A percentile compares a stretch with the other conserved stretches of the same genome.
These are phyloP conservation scores for Turritopsis rubra DNA, from an alignment of 30 jellyfish, hydroid and myxozoan genomes.

Conservation along the genomic window DNA sequence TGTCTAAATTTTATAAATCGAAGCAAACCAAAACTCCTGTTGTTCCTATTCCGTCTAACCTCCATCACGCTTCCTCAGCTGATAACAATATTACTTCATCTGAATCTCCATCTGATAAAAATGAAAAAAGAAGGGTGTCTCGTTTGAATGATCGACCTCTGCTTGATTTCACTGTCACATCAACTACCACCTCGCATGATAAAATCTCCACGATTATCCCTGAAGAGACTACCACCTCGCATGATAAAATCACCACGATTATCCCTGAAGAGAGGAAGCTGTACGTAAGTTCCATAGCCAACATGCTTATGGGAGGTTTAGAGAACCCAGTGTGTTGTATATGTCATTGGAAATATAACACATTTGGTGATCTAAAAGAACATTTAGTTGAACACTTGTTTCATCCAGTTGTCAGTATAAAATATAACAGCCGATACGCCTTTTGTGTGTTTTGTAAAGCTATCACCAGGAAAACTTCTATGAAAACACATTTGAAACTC, in stretches of 20 bases:
- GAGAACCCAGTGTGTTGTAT: slow-evolving; percentile 15
- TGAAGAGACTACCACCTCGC: too few species aligned
- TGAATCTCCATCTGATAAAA: not conserved
- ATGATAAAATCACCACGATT: too few species aligned
- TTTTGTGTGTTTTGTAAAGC: slow-evolving; percentile 19
- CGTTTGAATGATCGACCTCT: not conserved
- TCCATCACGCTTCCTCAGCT: not conserved
- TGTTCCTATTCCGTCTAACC: not conserved
- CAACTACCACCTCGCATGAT: too few species aligned
- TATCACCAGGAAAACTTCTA: slow-evolving; percentile 3
- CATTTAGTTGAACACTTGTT: slow-evolving; percentile 13
- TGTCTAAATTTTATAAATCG: not conserved
- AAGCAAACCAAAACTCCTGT: not conserved
- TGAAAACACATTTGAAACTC: slow-evolving; percentile 23
- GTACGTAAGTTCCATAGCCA: not conserved
- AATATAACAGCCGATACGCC: slow-evolving; percentile 30
- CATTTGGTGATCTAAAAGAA: slow-evolving; percentile 22
- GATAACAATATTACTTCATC: not conserved
- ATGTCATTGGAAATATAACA: slow-evolving; percentile 21
- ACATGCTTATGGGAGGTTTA: slow-evolving; percentile 14
- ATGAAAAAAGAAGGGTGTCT: not conserved
- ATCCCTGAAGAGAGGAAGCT: not conserved
- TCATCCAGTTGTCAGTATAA: slow-evolving; percentile 1
- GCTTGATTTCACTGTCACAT: not conserved
- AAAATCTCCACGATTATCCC: too few species aligned